Evolutionary conservation across 2,113 vertebrate species (phyloP).

Genomic region (Psilopogon haemacephalus): DNA sequence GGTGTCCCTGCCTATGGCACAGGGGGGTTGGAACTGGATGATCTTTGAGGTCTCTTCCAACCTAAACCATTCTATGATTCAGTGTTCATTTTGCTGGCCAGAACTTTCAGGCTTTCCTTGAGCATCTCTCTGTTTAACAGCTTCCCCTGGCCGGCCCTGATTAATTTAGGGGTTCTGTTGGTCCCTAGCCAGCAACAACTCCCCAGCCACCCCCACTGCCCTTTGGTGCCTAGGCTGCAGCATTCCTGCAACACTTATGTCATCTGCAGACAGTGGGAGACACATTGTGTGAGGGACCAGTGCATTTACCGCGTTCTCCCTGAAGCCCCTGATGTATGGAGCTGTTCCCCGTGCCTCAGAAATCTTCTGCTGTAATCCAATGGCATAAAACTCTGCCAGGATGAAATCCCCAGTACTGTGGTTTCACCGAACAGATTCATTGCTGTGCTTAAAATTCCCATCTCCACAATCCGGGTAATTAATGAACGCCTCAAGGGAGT

Average conservation of each 20-base stretch:
- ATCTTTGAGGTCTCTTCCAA: too few species aligned
- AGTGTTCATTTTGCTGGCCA: not conserved
- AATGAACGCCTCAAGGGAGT: not conserved
- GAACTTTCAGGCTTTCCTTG: not conserved
- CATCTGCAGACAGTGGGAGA: not conserved
- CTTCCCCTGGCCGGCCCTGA: not conserved
- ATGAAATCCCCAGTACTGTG: not conserved
- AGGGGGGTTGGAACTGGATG: too few species aligned
- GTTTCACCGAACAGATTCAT: not conserved
- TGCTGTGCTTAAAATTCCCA: not conserved
- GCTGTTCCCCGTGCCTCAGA: not conserved
- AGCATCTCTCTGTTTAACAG: not conserved
- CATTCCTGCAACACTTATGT: not conserved
- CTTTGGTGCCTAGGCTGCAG: not conserved
- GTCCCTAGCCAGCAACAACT: not conserved
- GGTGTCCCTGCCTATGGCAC: too few species aligned
- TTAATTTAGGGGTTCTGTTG: not conserved
- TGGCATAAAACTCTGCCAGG: not conserved
- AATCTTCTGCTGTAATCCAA: not conserved
- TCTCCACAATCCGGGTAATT: not conserved
- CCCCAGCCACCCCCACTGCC: not conserved
- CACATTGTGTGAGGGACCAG: not conserved
- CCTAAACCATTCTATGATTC: too few species aligned
- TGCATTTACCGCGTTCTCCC: not conserved
- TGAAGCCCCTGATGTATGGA: not conserved